A percentile compares a stretch with the other conserved stretches of the same genome.
phyloP scores from a whole-genome alignment of 2,888 invertebrate species.

The Andrena bucephala region DNA sequence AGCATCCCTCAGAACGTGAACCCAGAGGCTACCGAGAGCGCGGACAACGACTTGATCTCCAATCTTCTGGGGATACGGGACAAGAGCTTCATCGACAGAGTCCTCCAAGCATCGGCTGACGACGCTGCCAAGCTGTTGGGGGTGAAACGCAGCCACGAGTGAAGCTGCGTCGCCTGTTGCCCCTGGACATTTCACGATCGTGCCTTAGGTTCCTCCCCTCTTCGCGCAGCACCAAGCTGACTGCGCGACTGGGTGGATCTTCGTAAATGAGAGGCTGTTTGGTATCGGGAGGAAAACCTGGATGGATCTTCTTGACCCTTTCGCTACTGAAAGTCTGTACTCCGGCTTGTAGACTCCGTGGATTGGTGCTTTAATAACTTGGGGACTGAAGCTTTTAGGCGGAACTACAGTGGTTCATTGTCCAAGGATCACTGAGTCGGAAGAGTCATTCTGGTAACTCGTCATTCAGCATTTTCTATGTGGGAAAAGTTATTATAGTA shows the following conservation, averaged over 20 bases:
- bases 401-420: too few relatives aligned
- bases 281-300: not conserved
- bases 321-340: not conserved
- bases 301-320: not conserved
- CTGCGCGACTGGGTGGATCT: constrained; percentile 55
- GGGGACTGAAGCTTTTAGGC: not conserved
- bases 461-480: too few relatives aligned
- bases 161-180: constrained; percentile 39
- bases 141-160: constrained; percentile 88
- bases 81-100: constrained; percentile 93
- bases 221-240: constrained; percentile 50
- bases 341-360: too few relatives aligned
- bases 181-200: constrained; percentile 74
- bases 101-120: constrained; percentile 92
- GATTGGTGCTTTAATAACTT: not conserved
- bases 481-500: not conserved
- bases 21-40: constrained; percentile 87
- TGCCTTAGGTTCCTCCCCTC: constrained; percentile 74
- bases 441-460: not conserved
- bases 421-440: too few relatives aligned
- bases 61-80: constrained; percentile 95
- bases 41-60: constrained; percentile 92
- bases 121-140: constrained; percentile 96
- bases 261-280: not conserved
- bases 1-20: constrained; percentile 84